Percentiles rank a stretch among this genome's conserved stretches.
These are phyloP conservation scores for Sericinus montela DNA, from an alignment of 2,888 invertebrate species.

Conservation along the genomic window DNA sequence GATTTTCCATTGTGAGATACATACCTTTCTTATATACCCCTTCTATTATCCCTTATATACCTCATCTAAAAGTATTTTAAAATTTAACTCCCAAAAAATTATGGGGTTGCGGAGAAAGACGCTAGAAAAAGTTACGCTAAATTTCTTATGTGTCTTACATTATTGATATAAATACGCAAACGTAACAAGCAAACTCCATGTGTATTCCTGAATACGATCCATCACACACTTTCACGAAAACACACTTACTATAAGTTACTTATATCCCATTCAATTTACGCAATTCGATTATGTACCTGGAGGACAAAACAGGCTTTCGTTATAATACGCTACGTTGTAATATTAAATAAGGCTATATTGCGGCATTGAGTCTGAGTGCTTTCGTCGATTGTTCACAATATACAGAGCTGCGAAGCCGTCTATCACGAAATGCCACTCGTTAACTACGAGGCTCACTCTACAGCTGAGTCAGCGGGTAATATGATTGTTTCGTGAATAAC, in stretches of 20 bases:
- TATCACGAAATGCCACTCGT: constrained; percentile 16
- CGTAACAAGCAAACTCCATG: too few species aligned
- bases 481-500: constrained; percentile 13
- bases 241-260: neutral
- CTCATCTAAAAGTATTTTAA: too few species aligned
- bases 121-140: too few species aligned
- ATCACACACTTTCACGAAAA: neutral
- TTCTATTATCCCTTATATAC: too few species aligned
- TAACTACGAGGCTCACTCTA: constrained; percentile 9
- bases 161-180: too few species aligned
- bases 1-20: too few species aligned
- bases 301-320: constrained; percentile 6
- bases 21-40: too few species aligned
- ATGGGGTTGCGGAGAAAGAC: too few species aligned
- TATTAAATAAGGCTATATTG: constrained; percentile 16
- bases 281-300: constrained; percentile 10
- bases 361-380: constrained; percentile 9
- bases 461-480: constrained; percentile 16
- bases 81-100: too few species aligned
- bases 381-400: constrained; percentile 8
- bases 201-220: too few species aligned
- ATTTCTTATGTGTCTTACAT: too few species aligned
- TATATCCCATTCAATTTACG: constrained; percentile 2
- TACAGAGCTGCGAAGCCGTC: constrained; percentile 7
- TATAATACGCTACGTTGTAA: constrained; percentile 2